Conservation (phyloP, 2,797 vertebrate species). For the Petrocephalus schoutedeni region DNA sequence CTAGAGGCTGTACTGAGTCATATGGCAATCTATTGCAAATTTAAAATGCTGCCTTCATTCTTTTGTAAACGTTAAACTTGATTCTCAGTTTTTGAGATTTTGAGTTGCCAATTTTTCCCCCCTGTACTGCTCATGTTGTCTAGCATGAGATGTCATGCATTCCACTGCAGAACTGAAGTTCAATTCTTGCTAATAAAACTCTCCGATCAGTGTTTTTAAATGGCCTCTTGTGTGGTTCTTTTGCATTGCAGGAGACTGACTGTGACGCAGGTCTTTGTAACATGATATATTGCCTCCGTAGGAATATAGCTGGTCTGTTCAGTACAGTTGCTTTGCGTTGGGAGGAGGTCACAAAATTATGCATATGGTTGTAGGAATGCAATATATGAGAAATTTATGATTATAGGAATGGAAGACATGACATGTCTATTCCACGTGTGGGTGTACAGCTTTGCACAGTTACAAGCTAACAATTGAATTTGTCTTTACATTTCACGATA, state of each 20-base stretch:
- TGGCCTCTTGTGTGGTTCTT: constrained; percentile 23
- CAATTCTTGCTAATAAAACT: constrained; percentile 46
- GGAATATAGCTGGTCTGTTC: not conserved
- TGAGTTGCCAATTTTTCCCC: constrained; percentile 8
- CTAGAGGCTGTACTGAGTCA: constrained; percentile 13
- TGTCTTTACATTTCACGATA: not conserved
- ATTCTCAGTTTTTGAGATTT: not conserved
- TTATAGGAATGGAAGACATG: not conserved
- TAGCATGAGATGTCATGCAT: constrained; percentile 38
- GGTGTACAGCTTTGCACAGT: not conserved
- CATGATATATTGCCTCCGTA: not conserved
- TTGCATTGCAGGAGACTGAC: not conserved
- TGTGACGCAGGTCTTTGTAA: not conserved
- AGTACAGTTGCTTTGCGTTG: not conserved
- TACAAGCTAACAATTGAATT: not conserved
- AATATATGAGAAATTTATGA: not conserved
- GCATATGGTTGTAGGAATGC: not conserved
- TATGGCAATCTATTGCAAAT: constrained; percentile 5
- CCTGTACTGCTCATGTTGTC: constrained; percentile 10
- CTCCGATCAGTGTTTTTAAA: constrained; percentile 48
- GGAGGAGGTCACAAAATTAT: not conserved
- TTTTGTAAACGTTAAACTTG: constrained; percentile 10
- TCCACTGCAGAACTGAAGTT: constrained; percentile 44
- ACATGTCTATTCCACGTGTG: not conserved
- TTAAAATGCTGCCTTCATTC: constrained; percentile 11